Evolutionary conservation across 2,113 vertebrate genomes (phyloP).

Genomic region (Craseonycteris thonglongyai): DNA sequence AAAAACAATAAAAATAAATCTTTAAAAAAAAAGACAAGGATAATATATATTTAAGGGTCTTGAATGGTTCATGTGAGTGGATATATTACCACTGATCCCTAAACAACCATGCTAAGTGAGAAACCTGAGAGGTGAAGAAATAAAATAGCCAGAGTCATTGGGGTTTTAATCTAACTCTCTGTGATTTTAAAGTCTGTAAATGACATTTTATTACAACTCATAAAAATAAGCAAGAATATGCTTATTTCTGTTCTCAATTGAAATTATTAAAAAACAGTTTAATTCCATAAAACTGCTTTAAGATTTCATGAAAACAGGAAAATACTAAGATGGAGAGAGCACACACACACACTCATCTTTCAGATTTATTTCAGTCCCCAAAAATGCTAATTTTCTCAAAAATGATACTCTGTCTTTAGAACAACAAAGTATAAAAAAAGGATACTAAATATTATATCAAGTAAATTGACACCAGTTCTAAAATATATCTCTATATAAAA

Average conservation of each 20-base stretch:
- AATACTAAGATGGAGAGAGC: not conserved
- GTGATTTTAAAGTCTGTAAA: not conserved
- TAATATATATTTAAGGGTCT: not conserved
- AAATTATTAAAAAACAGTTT: not conserved
- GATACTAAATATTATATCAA: not conserved
- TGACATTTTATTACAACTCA: not conserved
- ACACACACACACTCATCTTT: not conserved
- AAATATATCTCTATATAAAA: not conserved
- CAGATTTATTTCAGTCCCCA: not conserved
- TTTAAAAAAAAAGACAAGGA: not conserved
- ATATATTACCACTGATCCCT: not conserved
- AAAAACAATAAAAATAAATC: too few relatives aligned
- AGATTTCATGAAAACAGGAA: not conserved
- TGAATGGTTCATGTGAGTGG: not conserved
- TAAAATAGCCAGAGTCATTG: not conserved
- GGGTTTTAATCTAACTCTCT: not conserved
- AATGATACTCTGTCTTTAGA: not conserved
- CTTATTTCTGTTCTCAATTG: not conserved
- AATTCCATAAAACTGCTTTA: not conserved
- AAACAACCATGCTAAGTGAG: not conserved
- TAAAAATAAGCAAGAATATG: not conserved
- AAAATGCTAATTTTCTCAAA: not conserved
- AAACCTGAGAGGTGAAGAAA: not conserved
- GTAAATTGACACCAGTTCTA: not conserved
- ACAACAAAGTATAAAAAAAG: not conserved